Evolutionary conservation across 2,113 vertebrate genomes (phyloP), one percentile per base, ranked within the genome.

Genomic region (Aspidoscelis tigris): DNA sequence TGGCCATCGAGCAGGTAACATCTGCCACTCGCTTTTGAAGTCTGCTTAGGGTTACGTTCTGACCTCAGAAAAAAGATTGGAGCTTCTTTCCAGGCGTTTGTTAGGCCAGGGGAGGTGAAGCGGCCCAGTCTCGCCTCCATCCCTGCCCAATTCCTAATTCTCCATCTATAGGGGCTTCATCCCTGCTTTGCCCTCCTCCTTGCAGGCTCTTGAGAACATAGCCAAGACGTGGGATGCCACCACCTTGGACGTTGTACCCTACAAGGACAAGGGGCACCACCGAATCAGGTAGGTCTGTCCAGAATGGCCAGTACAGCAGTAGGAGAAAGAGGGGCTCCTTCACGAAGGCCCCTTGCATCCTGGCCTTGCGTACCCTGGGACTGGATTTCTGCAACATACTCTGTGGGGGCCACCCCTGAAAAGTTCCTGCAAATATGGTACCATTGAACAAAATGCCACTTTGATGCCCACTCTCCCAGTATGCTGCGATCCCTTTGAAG

Each of bases 1-100:
- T 98, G 91, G 95, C 93, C 71, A 97, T 98, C 55, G 98, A 98
- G 81, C 89, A 97, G 97, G 97, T 98, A 82, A 18, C n/a, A 5
- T 61, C 41, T n/a, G 39, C 41, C 5, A 10, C 18, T 24, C 2
- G 18, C 39, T 14, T 39, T 20, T 53, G 21, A 71, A 84, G 92
- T 24, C 33, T 2, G 0, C 33, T 69, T 3, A 7, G 9, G 24
- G 72, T 4, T 12, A 16, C 44, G 2, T 7, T 4, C 3, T 47
- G 3, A 26, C 61, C 14, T 9, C 65, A 61, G 58, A 16, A 61
- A 61, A 33, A 61, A 12, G 14, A 61, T 61, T 61, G 58, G 58
- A 18, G 18, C 12, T 61, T 4, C 14, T 18, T 61, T 61, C 18
- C 58, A 4, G 58, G 18, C 18, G 18, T 61, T 61, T 61, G 12